phyloP scores from a whole-genome alignment of 1,140 invertebrate species.

The Aphaenogaster floridana region DNA sequence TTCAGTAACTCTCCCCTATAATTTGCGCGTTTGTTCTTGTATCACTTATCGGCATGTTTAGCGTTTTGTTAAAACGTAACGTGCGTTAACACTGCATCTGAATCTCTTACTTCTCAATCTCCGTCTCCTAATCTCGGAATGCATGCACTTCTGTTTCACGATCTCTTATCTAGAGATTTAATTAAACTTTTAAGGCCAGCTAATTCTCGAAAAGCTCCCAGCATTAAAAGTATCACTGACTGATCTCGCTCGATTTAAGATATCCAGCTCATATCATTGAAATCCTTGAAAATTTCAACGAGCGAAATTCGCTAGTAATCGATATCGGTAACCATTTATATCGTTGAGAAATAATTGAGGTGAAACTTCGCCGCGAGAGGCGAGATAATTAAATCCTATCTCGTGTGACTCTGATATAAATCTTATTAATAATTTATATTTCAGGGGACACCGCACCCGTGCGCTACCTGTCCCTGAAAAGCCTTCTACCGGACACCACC shows the following conservation, averaged over 20 bases:
- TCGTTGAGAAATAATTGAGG: background rate
- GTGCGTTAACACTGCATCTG: background rate
- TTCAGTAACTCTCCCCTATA: background rate
- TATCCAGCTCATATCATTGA: constrained; percentile 14
- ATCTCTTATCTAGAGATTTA: constrained; percentile 16
- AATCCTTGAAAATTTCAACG: background rate
- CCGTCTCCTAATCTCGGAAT: background rate
- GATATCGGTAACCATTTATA: background rate
- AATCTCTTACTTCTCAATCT: background rate
- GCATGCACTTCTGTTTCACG: background rate
- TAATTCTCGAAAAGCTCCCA: background rate
- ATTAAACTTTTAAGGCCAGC: constrained; percentile 40
- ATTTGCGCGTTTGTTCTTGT: background rate
- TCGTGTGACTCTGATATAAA: background rate
- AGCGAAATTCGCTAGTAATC: background rate
- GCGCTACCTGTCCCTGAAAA: constrained; percentile 93
- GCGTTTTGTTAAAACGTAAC: background rate
- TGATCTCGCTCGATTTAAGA: constrained; percentile 15
- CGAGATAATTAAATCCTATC: background rate
- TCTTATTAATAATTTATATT: constrained; percentile 57
- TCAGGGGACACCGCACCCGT: constrained; percentile 93
- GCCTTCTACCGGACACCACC: constrained; percentile 94
- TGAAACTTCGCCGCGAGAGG: background rate
- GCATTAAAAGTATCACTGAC: constrained; percentile 21
- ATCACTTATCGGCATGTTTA: constrained; percentile 8